Base-by-base conservation (phyloP, 2,113 vertebrate species). In the Callorhinus ursinus region DNA sequence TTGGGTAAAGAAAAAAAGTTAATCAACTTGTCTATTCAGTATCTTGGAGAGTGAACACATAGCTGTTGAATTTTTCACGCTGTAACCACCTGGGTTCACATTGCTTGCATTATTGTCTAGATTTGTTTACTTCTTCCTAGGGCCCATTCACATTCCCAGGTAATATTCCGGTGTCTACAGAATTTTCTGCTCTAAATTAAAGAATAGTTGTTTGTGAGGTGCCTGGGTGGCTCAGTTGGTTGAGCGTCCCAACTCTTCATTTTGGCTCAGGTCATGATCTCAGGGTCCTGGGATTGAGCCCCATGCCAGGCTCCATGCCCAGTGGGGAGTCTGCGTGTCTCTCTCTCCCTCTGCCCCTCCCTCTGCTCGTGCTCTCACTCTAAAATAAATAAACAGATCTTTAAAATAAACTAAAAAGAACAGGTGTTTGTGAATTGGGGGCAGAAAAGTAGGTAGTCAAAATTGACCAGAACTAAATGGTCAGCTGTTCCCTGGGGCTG, bases 61-160 rank as follows among this genome's bases (percentile, higher is more conserved):
- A 87, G 65, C 59, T 95, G 46, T 87, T 92, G 88, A 90, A 26
- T 74, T 81, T 90, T 83, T 84, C 24, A 85, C 7, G 39, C 24
- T 96, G 2, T 28, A 95, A 26, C 67, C 10, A 65, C 39, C 24
- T 92, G 26, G 53, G 67, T 88, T 95, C 65, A 51, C 22, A 76
- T 76, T 86, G 61, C 5, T 51, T 92, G 14, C 18, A 87, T 95
- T 95, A 42, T 69, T 95, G 15, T 93, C 59, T 90, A 76, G 49
- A 16, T 83, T 96, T 85, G 28, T 96, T 86, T 88, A 86, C 16
- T 74, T 93, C 39, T 96, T 93, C 59, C 77, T 95, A 82, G 61
- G 39, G 82, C 65, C 8, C 7, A 21, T 93, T 46, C 21, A 88
- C 39, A 59, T 72, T 90, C 53, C 13, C 69, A 96, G 72, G 79